Conservation (phyloP, 2,113 vertebrate species). For the Zosterops hypoxanthus region DNA sequence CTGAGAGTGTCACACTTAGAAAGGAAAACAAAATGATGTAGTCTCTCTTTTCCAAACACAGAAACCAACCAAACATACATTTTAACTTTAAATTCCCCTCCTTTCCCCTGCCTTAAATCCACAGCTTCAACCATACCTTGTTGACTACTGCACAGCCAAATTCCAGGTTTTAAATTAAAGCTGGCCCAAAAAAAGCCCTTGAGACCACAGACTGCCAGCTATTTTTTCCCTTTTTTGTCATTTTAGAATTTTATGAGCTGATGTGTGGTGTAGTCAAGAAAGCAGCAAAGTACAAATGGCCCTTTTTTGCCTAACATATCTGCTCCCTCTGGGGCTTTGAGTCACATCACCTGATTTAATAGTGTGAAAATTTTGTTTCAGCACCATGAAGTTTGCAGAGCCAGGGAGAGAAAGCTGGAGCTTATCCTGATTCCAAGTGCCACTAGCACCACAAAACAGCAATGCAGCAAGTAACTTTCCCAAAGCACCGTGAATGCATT, state of each 20-base stretch:
- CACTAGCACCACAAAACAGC: not conserved
- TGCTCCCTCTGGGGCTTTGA: not conserved
- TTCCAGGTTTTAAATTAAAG: slow-evolving; percentile 47
- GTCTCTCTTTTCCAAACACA: slow-evolving; percentile 32
- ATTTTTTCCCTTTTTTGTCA: slow-evolving; percentile 29
- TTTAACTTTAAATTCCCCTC: not conserved
- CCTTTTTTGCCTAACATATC: slow-evolving; percentile 21
- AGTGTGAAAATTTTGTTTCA: not conserved
- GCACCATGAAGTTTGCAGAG: not conserved
- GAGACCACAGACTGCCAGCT: slow-evolving; percentile 16
- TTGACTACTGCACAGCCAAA: slow-evolving; percentile 8
- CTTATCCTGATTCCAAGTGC: not conserved
- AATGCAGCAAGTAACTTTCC: not conserved
- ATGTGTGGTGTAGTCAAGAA: not conserved
- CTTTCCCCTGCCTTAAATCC: not conserved
- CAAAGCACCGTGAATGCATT: not conserved
- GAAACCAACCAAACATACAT: slow-evolving; percentile 23
- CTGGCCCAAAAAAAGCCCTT: not conserved
- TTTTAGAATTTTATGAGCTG: slow-evolving; percentile 19
- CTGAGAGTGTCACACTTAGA: not conserved
- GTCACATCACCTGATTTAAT: not conserved
- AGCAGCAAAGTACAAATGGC: not conserved
- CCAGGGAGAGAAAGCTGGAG: not conserved
- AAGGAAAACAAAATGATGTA: slow-evolving; percentile 29
- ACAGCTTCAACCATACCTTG: slow-evolving; percentile 30